Base-by-base conservation (phyloP, 2,797 vertebrate species). In the Odontamblyopus lacepedii region DNA sequence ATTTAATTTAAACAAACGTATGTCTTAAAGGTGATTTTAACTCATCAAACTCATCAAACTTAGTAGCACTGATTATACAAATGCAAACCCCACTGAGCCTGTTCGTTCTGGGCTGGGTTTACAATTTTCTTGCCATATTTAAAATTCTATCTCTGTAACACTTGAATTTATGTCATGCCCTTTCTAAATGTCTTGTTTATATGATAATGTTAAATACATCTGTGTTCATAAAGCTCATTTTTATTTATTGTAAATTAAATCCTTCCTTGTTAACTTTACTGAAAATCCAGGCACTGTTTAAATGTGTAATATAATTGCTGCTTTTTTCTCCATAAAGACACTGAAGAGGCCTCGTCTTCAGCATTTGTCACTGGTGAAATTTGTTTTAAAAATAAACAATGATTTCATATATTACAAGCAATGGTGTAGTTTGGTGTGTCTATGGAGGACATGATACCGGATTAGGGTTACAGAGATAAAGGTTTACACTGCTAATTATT, bases 331-430 rank as follows among this genome's bases (percentile, higher is more conserved):
- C 90, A 88, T 87, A 79, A 85, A 78, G 69, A 70, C 60, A 79
- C 78, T 80, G 76, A 85, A 77, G 87, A 84, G 81, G 87, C 86
- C 87, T 90, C 85, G 78, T 88, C 71, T 89, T 94, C 91, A 91
- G 91, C 89, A 91, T 94, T 94, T 92, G 93, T 90, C 95, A 92
- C 94, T 91, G 95, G 96, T 97, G 93, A 93, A 92, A 91, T 95
- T 93, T 91, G 92, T 93, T 91, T 87, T 95, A 90, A 85, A n/a
- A 77, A 75, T 55, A 64, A 71, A 67, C 29, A 50, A 66, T 51
- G 64, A 51, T 50, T 65, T 50, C 41, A 65, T 27, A 63, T 63
- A 38, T 13, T 38, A 26, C 23, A 9, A 51, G 6, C 12, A 51
- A 26, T 26, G 38, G 30, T 63, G 61, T 63, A 16, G 23, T 30